phyloP scores from a whole-genome alignment of 1,140 invertebrate genomes.

The Drosophila athabasca region DNA sequence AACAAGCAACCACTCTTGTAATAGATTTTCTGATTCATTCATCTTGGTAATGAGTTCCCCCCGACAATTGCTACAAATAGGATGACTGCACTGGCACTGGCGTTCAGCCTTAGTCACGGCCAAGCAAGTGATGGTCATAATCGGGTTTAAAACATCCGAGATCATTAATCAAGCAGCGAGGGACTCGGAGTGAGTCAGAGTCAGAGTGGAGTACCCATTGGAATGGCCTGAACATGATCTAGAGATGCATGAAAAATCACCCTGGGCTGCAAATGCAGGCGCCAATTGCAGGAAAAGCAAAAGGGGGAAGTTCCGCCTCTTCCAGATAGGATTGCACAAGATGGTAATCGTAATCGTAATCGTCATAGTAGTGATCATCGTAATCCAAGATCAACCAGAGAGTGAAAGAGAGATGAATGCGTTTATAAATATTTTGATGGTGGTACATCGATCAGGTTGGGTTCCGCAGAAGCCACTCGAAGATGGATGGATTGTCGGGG shows the following conservation, averaged over 20 bases:
- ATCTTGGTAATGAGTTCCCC: constrained; percentile 3
- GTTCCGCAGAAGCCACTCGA: constrained; percentile 8
- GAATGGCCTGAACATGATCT: constrained; percentile 39
- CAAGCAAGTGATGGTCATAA: constrained; percentile 50
- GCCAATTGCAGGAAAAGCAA: constrained; percentile 67
- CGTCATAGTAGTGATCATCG: constrained; percentile 12
- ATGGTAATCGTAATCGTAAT: constrained; percentile 27
- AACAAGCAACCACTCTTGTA: too few relatives aligned
- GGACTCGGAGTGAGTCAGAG: constrained; percentile 22
- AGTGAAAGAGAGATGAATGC: constrained; percentile 60
- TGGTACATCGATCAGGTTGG: constrained; percentile 58
- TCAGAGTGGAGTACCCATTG: constrained; percentile 31
- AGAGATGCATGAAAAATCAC: constrained; percentile 58
- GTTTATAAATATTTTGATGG: constrained; percentile 81
- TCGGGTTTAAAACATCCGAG: constrained; percentile 62
- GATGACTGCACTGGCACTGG: constrained; percentile 25
- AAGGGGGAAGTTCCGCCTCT: constrained; percentile 30
- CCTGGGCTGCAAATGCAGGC: constrained; percentile 64
- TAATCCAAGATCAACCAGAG: constrained; percentile 18
- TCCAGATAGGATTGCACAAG: constrained; percentile 7
- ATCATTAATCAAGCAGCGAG: constrained; percentile 68
- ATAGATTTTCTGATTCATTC: too few relatives aligned
- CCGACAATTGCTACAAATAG: constrained; percentile 19
- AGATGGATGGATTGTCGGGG: constrained; percentile 43
- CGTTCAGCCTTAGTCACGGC: constrained; percentile 40